These are phyloP conservation scores for zebrafish (Danio rerio) DNA, from an alignment of 2,113 vertebrate species.

Conservation along the genomic window DNA sequence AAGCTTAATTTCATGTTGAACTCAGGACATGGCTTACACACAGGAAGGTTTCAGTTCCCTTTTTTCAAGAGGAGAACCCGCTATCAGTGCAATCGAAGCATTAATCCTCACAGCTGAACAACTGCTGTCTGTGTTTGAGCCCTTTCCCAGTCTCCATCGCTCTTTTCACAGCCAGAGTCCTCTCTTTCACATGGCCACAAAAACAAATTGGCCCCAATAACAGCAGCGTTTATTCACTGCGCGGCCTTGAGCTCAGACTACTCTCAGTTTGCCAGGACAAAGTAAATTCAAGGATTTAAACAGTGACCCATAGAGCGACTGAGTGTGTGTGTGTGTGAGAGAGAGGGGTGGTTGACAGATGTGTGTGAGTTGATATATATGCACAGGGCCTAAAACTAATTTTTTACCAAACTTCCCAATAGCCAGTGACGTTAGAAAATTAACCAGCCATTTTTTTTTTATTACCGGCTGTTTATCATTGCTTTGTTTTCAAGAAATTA, in stretches of 20 bases:
- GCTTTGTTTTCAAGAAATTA: too few relatives aligned
- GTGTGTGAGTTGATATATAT: neutral
- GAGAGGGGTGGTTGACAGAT: neutral
- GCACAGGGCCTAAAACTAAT: neutral
- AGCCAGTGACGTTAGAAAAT: too few relatives aligned
- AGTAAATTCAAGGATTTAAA: constrained; percentile 24
- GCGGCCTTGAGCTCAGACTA: neutral
- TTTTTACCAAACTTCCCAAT: too few relatives aligned
- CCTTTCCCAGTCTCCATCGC: neutral
- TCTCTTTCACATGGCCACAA: constrained; percentile 23
- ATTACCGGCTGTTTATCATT: too few relatives aligned
- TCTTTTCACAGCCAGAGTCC: neutral
- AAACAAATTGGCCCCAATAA: constrained; percentile 9
- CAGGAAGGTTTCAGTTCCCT: neutral
- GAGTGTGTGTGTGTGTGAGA: neutral
- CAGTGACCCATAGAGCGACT: neutral
- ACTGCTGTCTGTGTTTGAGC: constrained; percentile 11
- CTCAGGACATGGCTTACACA: neutral
- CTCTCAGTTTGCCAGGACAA: constrained; percentile 16
- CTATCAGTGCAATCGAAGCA: neutral
- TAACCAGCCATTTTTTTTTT: too few relatives aligned
- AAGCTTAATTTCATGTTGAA: neutral
- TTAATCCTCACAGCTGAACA: constrained; percentile 5
- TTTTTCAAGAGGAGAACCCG: neutral
- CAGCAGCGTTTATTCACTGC: constrained; percentile 24